phyloP scores from a whole-genome alignment of 2,888 invertebrate species.

The Polietes domitor region DNA sequence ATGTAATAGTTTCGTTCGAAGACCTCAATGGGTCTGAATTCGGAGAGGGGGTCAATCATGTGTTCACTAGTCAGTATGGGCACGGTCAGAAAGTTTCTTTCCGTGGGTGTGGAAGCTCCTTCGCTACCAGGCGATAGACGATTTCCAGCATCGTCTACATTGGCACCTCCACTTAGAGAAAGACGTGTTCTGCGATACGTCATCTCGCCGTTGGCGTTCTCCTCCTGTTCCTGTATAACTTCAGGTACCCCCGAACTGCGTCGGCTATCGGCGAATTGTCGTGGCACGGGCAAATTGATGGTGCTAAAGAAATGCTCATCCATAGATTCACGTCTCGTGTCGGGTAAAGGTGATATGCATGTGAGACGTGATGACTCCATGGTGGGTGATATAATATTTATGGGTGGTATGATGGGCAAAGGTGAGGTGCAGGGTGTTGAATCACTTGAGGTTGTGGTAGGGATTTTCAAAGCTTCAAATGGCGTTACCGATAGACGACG shows the following conservation, averaged over 20 bases:
- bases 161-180: constrained; percentile 78
- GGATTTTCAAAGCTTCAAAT: constrained; percentile 78
- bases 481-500: constrained; percentile 80
- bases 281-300: constrained; percentile 86
- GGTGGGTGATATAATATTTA: constrained; percentile 80
- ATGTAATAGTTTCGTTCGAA: constrained; percentile 80
- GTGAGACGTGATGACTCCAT: constrained; percentile 82
- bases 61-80: constrained; percentile 76
- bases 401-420: constrained; percentile 78
- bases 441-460: constrained; percentile 75
- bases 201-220: constrained; percentile 71
- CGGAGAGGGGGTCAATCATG: constrained; percentile 77
- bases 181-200: constrained; percentile 75
- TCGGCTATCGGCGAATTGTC: constrained; percentile 91
- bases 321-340: constrained; percentile 83
- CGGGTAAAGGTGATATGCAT: constrained; percentile 86
- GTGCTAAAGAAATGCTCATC: constrained; percentile 82
- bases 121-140: constrained; percentile 73
- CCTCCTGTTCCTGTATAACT: constrained; percentile 78
- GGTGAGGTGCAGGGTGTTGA: constrained; percentile 79
- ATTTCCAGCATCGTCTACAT: constrained; percentile 76
- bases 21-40: constrained; percentile 79
- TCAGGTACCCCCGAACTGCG: constrained; percentile 83
- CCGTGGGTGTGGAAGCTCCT: constrained; percentile 70
- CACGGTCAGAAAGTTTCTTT: constrained; percentile 76